Conservation (phyloP, 2,888 invertebrate genomes). For the Torymus texanus region DNA sequence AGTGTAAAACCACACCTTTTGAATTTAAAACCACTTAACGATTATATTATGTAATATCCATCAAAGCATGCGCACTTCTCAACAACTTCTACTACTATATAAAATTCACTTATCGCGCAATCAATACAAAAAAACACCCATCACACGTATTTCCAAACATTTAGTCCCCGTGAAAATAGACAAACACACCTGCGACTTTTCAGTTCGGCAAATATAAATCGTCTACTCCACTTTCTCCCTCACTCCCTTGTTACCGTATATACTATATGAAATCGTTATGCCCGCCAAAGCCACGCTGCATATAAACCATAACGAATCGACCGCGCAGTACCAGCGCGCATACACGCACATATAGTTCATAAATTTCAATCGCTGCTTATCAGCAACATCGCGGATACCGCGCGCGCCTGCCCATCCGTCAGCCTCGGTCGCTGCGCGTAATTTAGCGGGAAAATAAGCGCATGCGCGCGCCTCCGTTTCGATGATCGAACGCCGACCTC, state of each 20-base stretch:
- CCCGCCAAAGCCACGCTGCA: background rate
- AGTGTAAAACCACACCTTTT: no score
- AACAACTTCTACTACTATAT: no score
- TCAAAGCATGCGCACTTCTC: no score
- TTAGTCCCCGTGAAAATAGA: no score
- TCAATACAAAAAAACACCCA: no score
- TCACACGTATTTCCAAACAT: no score
- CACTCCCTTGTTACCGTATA: background rate
- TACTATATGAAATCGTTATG: background rate
- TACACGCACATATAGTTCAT: conserved; percentile 25
- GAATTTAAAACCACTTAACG: no score
- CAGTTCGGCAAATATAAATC: no score
- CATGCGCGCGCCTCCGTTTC: no score
- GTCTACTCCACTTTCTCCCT: background rate
- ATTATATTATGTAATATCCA: no score
- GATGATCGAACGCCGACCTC: conserved; percentile 8
- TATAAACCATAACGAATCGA: conserved; percentile 28
- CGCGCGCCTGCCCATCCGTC: conserved; percentile 16
- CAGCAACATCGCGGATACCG: conserved; percentile 28
- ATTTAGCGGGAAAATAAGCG: conserved; percentile 21
- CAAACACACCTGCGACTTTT: no score
- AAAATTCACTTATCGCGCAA: no score
- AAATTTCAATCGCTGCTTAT: conserved; percentile 48
- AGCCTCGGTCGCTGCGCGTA: background rate
- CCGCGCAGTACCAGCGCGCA: background rate